Percentiles rank a stretch among this genome's conserved stretches.
phyloP scores from a whole-genome alignment of 2,113 vertebrate species.

The Xiphophorus maculatus region DNA sequence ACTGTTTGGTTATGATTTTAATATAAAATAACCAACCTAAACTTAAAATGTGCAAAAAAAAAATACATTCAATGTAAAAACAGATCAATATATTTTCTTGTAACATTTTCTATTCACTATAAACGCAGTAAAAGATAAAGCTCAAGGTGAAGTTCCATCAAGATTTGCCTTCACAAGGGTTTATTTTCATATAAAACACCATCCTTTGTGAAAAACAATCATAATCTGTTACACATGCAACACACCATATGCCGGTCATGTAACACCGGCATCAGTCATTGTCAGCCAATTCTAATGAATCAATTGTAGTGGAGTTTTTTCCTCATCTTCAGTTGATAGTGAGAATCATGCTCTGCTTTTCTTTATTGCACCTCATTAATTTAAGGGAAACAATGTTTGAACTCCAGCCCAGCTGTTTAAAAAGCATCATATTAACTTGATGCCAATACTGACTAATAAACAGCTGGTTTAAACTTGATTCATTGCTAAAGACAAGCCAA shows the following conservation, averaged over 20 bases:
- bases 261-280: background rate
- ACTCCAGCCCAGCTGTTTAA: constrained; percentile 48
- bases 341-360: constrained; percentile 58
- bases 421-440: constrained; percentile 9
- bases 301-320: constrained; percentile 62
- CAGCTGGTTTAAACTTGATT: background rate
- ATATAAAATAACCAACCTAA: too few relatives aligned
- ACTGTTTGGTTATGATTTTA: background rate
- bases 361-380: constrained; percentile 57
- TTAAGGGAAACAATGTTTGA: constrained; percentile 60
- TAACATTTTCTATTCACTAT: background rate
- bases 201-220: background rate
- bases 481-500: background rate
- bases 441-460: constrained; percentile 21
- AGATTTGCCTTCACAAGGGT: too few relatives aligned
- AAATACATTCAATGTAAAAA: background rate
- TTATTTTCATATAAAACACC: too few relatives aligned
- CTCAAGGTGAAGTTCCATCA: background rate
- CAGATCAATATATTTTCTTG: background rate
- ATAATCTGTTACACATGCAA: background rate
- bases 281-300: constrained; percentile 63
- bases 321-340: constrained; percentile 44
- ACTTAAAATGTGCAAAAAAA: too few relatives aligned
- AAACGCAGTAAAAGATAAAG: background rate
- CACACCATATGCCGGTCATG: background rate